Percentiles rank a stretch among this genome's conserved stretches.
Conservation (phyloP, 2,888 invertebrate species). For the Calameuta idolon region DNA sequence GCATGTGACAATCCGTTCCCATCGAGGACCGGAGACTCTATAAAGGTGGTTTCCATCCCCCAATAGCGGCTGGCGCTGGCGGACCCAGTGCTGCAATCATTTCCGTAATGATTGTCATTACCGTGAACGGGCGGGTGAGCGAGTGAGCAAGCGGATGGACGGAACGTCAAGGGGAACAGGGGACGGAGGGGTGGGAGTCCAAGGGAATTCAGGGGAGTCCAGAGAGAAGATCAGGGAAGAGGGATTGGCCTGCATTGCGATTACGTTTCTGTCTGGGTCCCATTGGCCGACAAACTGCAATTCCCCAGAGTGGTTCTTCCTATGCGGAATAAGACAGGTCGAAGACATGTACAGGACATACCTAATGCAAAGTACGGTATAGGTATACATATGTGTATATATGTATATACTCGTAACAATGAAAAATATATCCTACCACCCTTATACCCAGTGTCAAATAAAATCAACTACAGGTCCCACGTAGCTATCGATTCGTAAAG, state of each 20-base stretch:
- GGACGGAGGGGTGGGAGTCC: constrained; percentile 9
- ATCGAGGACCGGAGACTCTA: constrained; percentile 63
- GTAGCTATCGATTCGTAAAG: not conserved
- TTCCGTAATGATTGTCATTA: constrained; percentile 66
- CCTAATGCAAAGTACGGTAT: not conserved
- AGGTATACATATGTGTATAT: not conserved
- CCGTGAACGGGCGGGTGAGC: constrained; percentile 54
- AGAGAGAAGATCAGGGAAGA: constrained; percentile 22
- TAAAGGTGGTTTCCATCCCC: constrained; percentile 64
- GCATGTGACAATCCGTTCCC: constrained; percentile 60
- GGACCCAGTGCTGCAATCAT: constrained; percentile 63
- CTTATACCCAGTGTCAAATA: not conserved
- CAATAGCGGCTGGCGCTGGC: constrained; percentile 55
- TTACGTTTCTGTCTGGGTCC: constrained; percentile 58
- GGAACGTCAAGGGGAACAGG: constrained; percentile 22
- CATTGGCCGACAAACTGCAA: constrained; percentile 56
- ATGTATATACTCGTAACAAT: not conserved
- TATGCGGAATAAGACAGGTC: not conserved
- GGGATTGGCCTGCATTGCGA: constrained; percentile 58
- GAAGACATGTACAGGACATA: not conserved
- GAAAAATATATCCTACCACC: not conserved
- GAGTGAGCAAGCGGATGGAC: constrained; percentile 41
- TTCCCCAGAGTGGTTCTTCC: constrained; percentile 22
- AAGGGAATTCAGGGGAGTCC: constrained; percentile 13
- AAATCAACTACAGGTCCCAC: not conserved